Evolutionary conservation across 2,113 vertebrate species (phyloP).

Genomic region (Festucalex cinctus): DNA sequence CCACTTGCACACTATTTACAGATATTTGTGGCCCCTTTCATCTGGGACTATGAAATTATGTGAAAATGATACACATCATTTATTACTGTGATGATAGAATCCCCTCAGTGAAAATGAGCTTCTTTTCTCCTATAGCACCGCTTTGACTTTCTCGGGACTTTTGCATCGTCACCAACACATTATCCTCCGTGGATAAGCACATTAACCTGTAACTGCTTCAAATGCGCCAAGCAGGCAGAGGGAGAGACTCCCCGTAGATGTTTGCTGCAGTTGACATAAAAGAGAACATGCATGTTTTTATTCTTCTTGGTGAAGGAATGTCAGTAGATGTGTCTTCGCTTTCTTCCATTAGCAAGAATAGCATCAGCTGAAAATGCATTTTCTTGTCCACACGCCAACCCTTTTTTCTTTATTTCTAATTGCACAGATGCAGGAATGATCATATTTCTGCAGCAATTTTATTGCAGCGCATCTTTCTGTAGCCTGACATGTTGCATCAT

Average conservation of each 20-base stretch:
- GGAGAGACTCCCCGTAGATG: conserved; percentile 11
- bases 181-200: neutral
- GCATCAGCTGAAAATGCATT: conserved; percentile 34
- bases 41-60: neutral
- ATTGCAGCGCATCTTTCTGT: too few relatives aligned
- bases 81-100: neutral
- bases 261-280: too few relatives aligned
- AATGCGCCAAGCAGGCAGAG: conserved; percentile 25
- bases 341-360: conserved; percentile 29
- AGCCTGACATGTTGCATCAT: too few relatives aligned
- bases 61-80: neutral
- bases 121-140: neutral
- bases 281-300: too few relatives aligned
- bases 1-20: neutral
- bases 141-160: neutral
- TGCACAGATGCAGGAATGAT: too few relatives aligned
- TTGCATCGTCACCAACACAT: neutral
- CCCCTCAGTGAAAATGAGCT: neutral
- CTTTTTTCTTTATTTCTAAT: too few relatives aligned
- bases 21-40: neutral
- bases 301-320: too few relatives aligned
- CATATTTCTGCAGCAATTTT: too few relatives aligned
- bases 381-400: neutral
- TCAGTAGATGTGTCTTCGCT: conserved; percentile 16
- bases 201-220: conserved; percentile 32